phyloP scores from a whole-genome alignment of 2,797 vertebrate species.

The Sebastes miniatus region DNA sequence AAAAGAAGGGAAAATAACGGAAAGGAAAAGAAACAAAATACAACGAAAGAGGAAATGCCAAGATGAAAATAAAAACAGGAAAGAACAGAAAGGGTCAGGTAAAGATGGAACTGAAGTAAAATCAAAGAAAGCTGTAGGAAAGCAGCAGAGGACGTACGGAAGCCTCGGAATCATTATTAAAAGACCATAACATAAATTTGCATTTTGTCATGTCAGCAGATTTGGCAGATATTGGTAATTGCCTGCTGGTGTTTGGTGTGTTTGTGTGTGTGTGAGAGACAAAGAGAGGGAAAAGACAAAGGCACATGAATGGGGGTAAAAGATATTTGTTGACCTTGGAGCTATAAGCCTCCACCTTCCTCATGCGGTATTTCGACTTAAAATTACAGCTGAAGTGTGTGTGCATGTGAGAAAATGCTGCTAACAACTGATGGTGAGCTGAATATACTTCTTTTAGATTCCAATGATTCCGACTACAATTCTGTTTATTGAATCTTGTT shows the following conservation, averaged over 20 bases:
- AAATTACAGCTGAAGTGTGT: not conserved
- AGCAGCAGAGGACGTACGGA: not conserved
- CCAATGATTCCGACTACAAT: not conserved
- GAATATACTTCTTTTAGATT: not conserved
- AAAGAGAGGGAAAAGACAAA: not conserved
- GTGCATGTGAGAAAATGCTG: not conserved
- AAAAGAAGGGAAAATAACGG: too few relatives aligned
- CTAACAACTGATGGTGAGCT: not conserved
- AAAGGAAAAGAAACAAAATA: not conserved
- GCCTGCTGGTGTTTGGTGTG: slow-evolving; percentile 16
- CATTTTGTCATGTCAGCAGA: slow-evolving; percentile 69
- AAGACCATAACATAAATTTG: slow-evolving; percentile 46
- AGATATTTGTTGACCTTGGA: not conserved
- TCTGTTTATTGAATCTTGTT: not conserved
- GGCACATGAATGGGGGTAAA: not conserved
- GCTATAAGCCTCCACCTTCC: not conserved
- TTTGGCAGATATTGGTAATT: slow-evolving; percentile 65
- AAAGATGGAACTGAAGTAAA: not conserved
- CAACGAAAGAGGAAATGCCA: too few relatives aligned
- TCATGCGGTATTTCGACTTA: not conserved
- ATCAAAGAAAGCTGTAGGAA: not conserved
- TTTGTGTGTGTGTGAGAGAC: not conserved
- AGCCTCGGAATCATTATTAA: slow-evolving; percentile 42
- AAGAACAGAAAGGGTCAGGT: not conserved
- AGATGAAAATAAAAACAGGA: not conserved